phyloP scores from a whole-genome alignment of 2,888 invertebrate species.

The Prosapia bicincta region DNA sequence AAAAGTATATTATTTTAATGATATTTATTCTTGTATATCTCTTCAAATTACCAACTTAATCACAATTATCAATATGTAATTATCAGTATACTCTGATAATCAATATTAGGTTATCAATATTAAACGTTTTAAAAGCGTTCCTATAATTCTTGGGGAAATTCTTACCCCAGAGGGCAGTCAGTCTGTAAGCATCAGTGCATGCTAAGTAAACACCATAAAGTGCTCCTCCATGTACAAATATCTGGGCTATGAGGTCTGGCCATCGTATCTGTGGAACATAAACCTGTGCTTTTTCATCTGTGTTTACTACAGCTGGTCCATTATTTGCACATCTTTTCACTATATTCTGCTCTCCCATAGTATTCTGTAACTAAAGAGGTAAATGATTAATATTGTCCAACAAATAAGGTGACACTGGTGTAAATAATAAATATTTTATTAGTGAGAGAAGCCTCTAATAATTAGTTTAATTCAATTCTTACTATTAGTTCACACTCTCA shows the following conservation, averaged over 20 bases:
- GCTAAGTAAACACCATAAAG: constrained; percentile 67
- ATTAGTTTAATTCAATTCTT: too few species aligned
- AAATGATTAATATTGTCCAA: too few species aligned
- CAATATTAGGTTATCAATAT: neutral
- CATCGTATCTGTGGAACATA: constrained; percentile 64
- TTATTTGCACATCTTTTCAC: neutral
- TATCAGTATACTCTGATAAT: neutral
- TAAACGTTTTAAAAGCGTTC: neutral
- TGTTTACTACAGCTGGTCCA: neutral
- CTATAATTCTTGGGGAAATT: too few species aligned
- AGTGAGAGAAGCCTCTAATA: too few species aligned
- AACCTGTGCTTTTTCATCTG: neutral
- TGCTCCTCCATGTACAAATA: constrained; percentile 65
- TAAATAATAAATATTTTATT: too few species aligned
- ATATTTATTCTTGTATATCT: too few species aligned
- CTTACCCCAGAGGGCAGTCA: constrained; percentile 72
- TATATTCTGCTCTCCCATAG: neutral
- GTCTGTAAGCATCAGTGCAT: constrained; percentile 56
- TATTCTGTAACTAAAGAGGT: too few species aligned
- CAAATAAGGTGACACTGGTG: too few species aligned
- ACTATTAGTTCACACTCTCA: too few species aligned
- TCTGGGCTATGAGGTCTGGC: constrained; percentile 68
- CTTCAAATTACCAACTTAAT: too few species aligned
- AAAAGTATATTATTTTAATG: too few species aligned
- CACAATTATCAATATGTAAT: too few species aligned